Conservation (phyloP, 2,113 vertebrate genomes). For the Cyanoramphus novaezelandiae region DNA sequence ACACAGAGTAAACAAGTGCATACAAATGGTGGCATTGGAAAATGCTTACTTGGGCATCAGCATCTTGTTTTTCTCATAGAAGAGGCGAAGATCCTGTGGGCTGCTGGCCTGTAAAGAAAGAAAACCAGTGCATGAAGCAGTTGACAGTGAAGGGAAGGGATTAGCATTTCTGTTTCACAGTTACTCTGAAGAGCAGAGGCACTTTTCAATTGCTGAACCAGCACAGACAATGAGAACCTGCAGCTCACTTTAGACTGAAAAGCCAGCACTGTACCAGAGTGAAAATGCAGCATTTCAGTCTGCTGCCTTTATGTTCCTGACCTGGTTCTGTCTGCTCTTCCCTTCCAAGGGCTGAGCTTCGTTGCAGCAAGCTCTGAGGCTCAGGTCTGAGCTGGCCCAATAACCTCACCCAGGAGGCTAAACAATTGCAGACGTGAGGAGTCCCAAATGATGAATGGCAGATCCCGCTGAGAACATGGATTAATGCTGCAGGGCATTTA, state of each 20-base stretch:
- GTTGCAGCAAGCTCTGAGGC: not conserved
- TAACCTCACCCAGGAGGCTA: not conserved
- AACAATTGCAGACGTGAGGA: not conserved
- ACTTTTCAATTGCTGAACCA: not conserved
- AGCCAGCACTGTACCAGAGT: not conserved
- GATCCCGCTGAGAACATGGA: constrained; percentile 27
- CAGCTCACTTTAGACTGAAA: not conserved
- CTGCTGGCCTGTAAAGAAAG: constrained; percentile 85
- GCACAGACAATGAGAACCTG: not conserved
- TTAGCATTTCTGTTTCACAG: constrained; percentile 2
- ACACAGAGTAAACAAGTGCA: constrained; percentile 17
- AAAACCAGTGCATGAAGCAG: not conserved
- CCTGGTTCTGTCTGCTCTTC: not conserved
- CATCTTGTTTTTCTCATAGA: constrained; percentile 93
- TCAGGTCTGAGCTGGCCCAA: constrained; percentile 30
- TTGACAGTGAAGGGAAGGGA: not conserved
- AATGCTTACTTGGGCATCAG: constrained; percentile 87
- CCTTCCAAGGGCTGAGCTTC: not conserved
- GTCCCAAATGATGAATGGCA: constrained; percentile 39
- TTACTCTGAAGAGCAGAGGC: not conserved
- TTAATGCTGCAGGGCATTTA: constrained; percentile 43
- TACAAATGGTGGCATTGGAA: not conserved
- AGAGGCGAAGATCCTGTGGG: constrained; percentile 92
- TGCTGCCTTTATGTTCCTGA: not conserved
- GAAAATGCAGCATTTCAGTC: not conserved